Evolutionary conservation across 2,797 vertebrate species (phyloP).

Genomic region (Staurois parvus): DNA sequence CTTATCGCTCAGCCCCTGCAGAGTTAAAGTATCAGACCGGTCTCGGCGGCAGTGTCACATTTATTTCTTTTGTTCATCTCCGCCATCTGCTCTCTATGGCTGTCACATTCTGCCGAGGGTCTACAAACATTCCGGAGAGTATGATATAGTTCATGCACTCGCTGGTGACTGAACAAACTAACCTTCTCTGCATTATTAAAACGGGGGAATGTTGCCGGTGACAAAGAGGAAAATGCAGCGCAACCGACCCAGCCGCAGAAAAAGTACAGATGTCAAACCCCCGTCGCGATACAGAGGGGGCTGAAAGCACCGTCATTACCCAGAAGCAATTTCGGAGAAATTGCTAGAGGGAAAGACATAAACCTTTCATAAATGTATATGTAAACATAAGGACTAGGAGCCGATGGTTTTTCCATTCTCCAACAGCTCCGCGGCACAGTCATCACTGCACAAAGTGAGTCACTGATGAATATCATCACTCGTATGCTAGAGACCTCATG

Average conservation of each 20-base stretch:
- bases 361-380: slow-evolving; percentile 21
- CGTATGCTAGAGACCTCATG: too few species aligned
- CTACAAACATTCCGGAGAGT: background rate
- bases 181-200: slow-evolving; percentile 54
- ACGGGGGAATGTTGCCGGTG: slow-evolving; percentile 13
- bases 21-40: slow-evolving; percentile 20
- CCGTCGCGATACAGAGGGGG: background rate
- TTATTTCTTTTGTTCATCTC: background rate
- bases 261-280: slow-evolving; percentile 22
- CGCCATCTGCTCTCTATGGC: slow-evolving; percentile 45
- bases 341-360: background rate
- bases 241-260: slow-evolving; percentile 11
- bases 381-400: too few species aligned
- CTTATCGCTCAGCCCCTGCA: slow-evolving; percentile 16
- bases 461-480: too few species aligned
- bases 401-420: too few species aligned
- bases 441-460: too few species aligned
- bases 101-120: slow-evolving; percentile 31
- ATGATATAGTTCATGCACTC: background rate
- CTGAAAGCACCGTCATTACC: background rate
- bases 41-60: slow-evolving; percentile 6
- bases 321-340: background rate
- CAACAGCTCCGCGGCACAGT: too few species aligned
- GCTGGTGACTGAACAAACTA: slow-evolving; percentile 34
- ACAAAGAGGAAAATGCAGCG: background rate